Evolutionary conservation across 2,797 vertebrate genomes (phyloP), one percentile per base, ranked within the genome.

Genomic region (Hapalemur alaotrensis): DNA sequence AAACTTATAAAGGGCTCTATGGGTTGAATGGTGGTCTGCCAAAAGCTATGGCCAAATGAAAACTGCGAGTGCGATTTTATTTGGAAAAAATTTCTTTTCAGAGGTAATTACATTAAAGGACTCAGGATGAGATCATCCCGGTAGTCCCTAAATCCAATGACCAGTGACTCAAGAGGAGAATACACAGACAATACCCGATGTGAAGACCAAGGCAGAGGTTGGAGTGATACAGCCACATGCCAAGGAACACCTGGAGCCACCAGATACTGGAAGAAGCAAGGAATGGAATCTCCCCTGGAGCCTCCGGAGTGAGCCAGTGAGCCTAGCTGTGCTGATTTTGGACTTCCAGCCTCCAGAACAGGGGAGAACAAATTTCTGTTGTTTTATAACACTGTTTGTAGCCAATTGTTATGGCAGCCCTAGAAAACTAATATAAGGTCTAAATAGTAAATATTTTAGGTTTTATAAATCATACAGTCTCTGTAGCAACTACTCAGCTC

Each of bases 361-460:
- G 7, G n/a, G 85, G 28, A 69, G 7, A 69, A 15, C 76, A 69
- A 30, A 80, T 85, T 87, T 75, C 32, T 43, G 0, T 22, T 78
- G 8, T 73, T 95, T 90, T 7, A 38, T 32, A 22, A 73, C 25
- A 22, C 13, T 30, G 5, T 52, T 32, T 73, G 23, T 73, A 30
- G 38, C 15, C 41, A 87, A 52, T 86, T 86, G 12, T 92, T 94
- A 70, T 18, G 7, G 69, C 20, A 76, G 17, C 5, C 2, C 17
- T 35, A 28, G 9, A 38, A 94, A 61, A 57, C 23, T 84, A 48
- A 69, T 14, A 28, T 23, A 94, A 92, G 28, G 15, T 25, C 43
- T 93, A 57, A 48, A 35, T n/a, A 76, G 57, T 80, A 91, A 92
- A 80, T 52, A 91, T 46, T 92, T 95, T 82, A 75, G 20, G 25